Percentiles rank a stretch among this genome's conserved stretches.
Conservation (phyloP, 2,797 vertebrate genomes). For the Scleropages formosus region DNA sequence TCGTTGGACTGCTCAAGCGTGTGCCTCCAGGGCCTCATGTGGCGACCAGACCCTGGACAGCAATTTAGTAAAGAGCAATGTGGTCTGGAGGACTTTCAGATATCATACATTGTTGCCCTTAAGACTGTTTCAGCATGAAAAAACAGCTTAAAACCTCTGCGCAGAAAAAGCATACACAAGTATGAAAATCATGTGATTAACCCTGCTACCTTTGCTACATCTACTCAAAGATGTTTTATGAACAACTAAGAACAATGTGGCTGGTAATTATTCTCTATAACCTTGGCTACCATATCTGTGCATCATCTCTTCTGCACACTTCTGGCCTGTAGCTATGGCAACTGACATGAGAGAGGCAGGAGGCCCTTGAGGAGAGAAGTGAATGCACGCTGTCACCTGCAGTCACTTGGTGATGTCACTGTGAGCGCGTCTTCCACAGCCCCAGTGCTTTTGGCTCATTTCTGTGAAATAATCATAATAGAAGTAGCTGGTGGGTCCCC, state of each 20-base stretch:
- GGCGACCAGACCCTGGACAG: background rate
- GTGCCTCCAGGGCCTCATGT: background rate
- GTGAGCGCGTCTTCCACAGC: background rate
- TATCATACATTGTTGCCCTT: too few species aligned
- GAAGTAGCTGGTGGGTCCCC: background rate
- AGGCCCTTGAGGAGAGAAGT: background rate
- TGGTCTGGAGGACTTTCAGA: too few species aligned
- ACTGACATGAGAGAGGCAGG: constrained; percentile 17
- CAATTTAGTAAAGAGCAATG: too few species aligned
- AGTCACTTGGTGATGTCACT: too few species aligned
- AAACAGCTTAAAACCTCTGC: too few species aligned
- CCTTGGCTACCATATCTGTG: background rate
- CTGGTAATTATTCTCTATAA: constrained; percentile 17
- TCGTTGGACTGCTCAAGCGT: background rate
- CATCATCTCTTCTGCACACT: background rate
- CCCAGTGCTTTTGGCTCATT: background rate
- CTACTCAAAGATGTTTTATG: constrained; percentile 33
- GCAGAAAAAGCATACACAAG: too few species aligned
- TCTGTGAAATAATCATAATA: background rate
- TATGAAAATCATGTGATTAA: too few species aligned
- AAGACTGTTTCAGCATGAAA: too few species aligned
- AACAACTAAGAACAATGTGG: constrained; percentile 25
- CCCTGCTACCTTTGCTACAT: background rate
- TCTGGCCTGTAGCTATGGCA: constrained; percentile 27
- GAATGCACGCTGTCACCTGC: background rate